Evolutionary conservation across 2,888 invertebrate genomes (phyloP), one percentile per base, ranked within the genome.

Genomic region (Chymomyza amoena): DNA sequence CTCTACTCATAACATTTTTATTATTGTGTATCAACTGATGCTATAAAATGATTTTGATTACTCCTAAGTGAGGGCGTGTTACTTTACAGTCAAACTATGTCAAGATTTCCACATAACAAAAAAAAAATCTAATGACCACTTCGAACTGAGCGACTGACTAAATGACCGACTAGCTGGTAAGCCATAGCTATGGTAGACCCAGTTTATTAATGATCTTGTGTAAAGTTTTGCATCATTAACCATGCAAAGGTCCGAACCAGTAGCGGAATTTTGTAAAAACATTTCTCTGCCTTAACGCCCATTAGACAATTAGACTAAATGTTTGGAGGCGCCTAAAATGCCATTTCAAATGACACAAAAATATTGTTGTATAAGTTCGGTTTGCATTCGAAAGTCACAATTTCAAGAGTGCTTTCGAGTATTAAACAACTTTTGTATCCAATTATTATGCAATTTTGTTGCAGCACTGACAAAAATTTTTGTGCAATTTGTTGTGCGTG

Each of bases 21-120:
- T 57, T 57, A 25, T 25, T 57, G 15, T 51, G 65, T 70, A 70
- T 75, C 65, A 77, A 70, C 57, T 69, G 77, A 78, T 78, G 75
- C 73, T 70, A 75, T 73, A 69, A 77, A 75, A 71, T 66, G 77
- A 69, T 68, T 75, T 78, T 78, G 69, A 76, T 72, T 78, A 72
- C 57, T 51, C 61, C 61, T 28, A 13, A 10, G 39, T 51, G 36
- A 18, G 36, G 28, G 60, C 45, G 59, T 63, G 13, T 61, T 65
- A 66, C 59, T 70, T 71, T 63, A 13, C 57, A 64, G 50, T 57
- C 59, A 61, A 51, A 36, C 36, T 61, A 32, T 78, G 79, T 75
- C 79, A 79, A 79, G 77, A 77, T 79, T 72, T 63, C 36, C 66
- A 62, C 68, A 73, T 60, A 73, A 28, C 3, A 28, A 28, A 28